A percentile compares a stretch with the other conserved stretches of the same genome.
These are phyloP conservation scores for Atrichornis clamosus DNA, from an alignment of 2,113 vertebrate genomes.

Conservation along the genomic window DNA sequence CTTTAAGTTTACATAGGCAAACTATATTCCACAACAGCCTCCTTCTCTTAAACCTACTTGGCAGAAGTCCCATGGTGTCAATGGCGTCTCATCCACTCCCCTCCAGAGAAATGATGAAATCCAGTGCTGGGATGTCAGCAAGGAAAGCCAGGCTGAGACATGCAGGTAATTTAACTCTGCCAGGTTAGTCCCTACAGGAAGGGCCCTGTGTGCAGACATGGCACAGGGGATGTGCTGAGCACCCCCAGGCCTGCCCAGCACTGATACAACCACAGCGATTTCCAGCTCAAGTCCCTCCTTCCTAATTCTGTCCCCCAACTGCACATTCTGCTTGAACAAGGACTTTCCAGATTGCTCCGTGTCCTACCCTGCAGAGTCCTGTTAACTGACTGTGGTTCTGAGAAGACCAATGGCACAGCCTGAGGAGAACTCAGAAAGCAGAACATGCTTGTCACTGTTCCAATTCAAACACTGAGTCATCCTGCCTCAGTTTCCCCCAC, in stretches of 20 bases:
- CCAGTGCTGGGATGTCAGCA: not conserved
- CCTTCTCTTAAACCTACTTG: conserved; percentile 9
- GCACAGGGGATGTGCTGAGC: not conserved
- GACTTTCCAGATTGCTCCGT: not conserved
- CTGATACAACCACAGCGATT: not conserved
- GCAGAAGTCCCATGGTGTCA: not conserved
- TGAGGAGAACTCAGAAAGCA: not conserved
- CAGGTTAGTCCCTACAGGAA: not conserved
- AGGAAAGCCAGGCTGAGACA: not conserved
- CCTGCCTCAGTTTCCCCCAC: not conserved
- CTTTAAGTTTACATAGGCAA: conserved; percentile 2
- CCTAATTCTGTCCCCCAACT: not conserved
- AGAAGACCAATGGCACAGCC: not conserved
- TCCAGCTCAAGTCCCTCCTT: not conserved
- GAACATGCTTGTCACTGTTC: not conserved
- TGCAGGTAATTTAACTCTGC: not conserved
- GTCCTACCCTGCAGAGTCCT: not conserved
- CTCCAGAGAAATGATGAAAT: not conserved
- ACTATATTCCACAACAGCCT: not conserved
- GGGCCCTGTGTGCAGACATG: not conserved
- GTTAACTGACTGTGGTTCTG: not conserved
- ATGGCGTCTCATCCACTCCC: not conserved
- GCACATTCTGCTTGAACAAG: not conserved
- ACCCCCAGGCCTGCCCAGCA: not conserved
- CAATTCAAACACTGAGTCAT: not conserved